A percentile compares a stretch with the other conserved stretches of the same genome.
These are phyloP conservation scores for Labroides dimidiatus DNA, from an alignment of 2,797 vertebrate species.

Conservation along the genomic window DNA sequence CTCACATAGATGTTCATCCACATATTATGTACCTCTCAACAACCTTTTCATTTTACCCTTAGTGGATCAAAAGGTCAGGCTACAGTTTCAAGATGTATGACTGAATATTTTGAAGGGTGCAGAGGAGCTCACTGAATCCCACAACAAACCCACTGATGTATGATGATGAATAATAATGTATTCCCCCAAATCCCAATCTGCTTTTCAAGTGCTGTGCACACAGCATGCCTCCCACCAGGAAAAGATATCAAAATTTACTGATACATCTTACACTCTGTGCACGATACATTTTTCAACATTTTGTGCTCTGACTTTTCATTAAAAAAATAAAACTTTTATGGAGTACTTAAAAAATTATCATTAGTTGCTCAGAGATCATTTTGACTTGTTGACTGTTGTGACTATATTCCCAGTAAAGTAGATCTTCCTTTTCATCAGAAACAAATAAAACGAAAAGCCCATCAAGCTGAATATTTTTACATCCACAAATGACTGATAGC, in stretches of 20 bases:
- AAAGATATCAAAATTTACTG: constrained; percentile 9
- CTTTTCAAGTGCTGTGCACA: constrained; percentile 2
- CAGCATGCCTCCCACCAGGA: background rate
- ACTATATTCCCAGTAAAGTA: too few species aligned
- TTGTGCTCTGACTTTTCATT: background rate
- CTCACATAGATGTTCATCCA: too few species aligned
- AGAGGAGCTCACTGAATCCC: background rate
- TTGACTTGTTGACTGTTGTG: background rate
- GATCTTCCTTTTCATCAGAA: too few species aligned
- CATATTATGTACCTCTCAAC: background rate
- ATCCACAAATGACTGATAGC: background rate
- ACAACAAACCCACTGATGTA: background rate
- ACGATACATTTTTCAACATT: background rate
- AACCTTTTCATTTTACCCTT: constrained; percentile 7
- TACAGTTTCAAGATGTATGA: background rate
- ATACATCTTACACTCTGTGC: background rate
- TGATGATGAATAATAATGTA: background rate
- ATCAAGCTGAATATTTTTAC: background rate
- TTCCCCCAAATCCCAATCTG: background rate
- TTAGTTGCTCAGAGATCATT: background rate
- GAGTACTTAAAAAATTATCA: background rate
- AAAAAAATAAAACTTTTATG: background rate
- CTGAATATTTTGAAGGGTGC: background rate
- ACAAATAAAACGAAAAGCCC: background rate
- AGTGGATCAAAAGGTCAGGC: background rate